Percentiles rank a stretch among this genome's conserved stretches.
These are phyloP conservation scores for Corythaixoides concolor DNA, from an alignment of 2,113 vertebrate species.

Conservation along the genomic window DNA sequence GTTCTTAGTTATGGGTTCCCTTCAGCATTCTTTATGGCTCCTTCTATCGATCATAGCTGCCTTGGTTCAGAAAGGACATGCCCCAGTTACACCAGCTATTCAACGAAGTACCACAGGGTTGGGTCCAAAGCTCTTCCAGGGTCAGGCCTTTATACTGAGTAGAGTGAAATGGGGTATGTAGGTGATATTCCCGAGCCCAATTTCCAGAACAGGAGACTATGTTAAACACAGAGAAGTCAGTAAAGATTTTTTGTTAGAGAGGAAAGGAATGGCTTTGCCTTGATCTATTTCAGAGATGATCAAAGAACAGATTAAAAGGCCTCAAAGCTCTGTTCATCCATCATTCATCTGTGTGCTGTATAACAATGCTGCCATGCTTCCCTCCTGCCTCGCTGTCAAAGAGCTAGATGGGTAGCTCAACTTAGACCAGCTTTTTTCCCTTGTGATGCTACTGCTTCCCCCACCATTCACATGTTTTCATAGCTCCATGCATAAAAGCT, in stretches of 20 bases:
- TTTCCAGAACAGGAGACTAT: background rate
- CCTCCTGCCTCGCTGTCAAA: background rate
- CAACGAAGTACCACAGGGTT: background rate
- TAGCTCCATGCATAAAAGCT: background rate
- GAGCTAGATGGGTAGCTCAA: background rate
- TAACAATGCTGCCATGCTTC: background rate
- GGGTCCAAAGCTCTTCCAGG: background rate
- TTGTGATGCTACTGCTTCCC: background rate
- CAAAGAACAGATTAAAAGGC: constrained; percentile 34
- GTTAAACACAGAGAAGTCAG: background rate
- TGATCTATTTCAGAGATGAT: constrained; percentile 41
- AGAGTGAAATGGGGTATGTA: background rate
- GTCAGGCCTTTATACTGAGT: background rate
- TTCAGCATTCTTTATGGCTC: background rate
- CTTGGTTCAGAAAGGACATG: background rate
- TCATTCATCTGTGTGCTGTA: background rate
- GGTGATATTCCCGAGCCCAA: background rate
- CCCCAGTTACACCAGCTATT: background rate
- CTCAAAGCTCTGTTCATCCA: background rate
- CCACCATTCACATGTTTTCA: background rate
- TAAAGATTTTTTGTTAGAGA: background rate
- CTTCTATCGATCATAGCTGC: background rate
- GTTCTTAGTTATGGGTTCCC: background rate
- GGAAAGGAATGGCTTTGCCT: constrained; percentile 12
- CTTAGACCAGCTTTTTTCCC: background rate